Base-by-base conservation (phyloP, 2,797 vertebrate species). In the Lacerta bilineata region DNA sequence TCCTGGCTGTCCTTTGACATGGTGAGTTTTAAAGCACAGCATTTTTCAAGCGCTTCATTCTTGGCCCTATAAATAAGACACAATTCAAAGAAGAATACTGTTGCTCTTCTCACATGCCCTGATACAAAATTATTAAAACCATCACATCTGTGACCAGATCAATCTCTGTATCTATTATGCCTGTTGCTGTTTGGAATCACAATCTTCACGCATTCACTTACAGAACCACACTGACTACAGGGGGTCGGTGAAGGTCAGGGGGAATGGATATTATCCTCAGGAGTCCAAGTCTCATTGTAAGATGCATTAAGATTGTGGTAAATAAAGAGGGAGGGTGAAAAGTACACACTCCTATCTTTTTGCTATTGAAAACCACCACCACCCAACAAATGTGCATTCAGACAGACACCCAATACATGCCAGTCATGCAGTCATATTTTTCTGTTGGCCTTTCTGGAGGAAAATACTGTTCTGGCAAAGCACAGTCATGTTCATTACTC, bases 21-120 rank as follows among this genome's bases (percentile, higher is more conserved):
- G 5, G 25, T 81, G 4, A 85, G 50, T 71, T 80, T 17, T 18
- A 89, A n/a, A 1, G 69, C 79, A 0, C 8, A 43, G 23, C 29
- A 13, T 76, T 85, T 91, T 88, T 88, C 8, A 66, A 81, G 77
- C 29, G 20, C 75, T 72, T 43, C 71, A 15, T 79, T 88, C 84
- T 84, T 39, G 11, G 87, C 59, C 36, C 5, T 29, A 55, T 82
- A 88, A 80, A 75, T 68, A 50, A 87, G 41, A 50, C 76, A 43
- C 80, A 64, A 61, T 80, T 85, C 17, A 25, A 43, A 68, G 41
- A 27, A 36, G 29, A 23, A 41, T 87, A 29, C 5, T 5, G 64
- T 41, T 2, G 20, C 13, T 20, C 11, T 25, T 8, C 72, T n/a
- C 25, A 43, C 20, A 64, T 43, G 20, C 23, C 23, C 23, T 84